Base-by-base conservation (phyloP, 1,140 invertebrate species). In the Thaumetopoea pityocampa region DNA sequence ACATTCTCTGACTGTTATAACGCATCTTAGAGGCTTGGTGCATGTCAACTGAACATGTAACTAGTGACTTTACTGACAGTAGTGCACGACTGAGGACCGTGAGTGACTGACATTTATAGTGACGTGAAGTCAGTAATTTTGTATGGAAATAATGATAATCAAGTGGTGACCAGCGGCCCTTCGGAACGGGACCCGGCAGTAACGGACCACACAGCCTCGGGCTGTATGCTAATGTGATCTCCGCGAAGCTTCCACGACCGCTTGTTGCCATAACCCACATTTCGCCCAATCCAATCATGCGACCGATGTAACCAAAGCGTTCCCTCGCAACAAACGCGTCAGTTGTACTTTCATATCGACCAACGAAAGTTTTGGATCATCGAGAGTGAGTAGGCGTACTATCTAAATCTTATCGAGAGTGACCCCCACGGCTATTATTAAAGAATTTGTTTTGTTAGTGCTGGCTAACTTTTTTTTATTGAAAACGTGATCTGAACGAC, bases 291-390 rank as follows among this genome's bases (percentile, higher is more conserved):
- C 51, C 63, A 62, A 65, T 71, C 73, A 78, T 76, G 66, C 60
- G 66, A 57, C 71, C 73, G 67, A 64, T 67, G 65, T 63, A 54
- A 64, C 58, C 66, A 67, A 56, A 60, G 55, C 63, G 65, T 69
- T 71, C 55, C 62, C 67, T 30, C 26, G 19, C 37, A 18, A 41
- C 37, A 65, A 74, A 74, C 61, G 78, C 67, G 61, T 63, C 76
- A 61, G 72, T 73, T 78, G 76, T 74, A 82, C 78, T 79, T 79
- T 79, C 73, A 64, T 67, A 70, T 71, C 55, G 65, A 81, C 69
- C 58, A 63, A 69, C 51, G 72, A 78, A 81, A 77, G 73, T 72
- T 67, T 51, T 53, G 47, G 61, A 46, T 54, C 48, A 52, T 61
- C 48, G 48, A 68, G 64, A 63, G 54, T 66, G 53, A 62, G 64